Conservation (phyloP, 2,113 vertebrate genomes). For the Rhinichthys klamathensis region DNA sequence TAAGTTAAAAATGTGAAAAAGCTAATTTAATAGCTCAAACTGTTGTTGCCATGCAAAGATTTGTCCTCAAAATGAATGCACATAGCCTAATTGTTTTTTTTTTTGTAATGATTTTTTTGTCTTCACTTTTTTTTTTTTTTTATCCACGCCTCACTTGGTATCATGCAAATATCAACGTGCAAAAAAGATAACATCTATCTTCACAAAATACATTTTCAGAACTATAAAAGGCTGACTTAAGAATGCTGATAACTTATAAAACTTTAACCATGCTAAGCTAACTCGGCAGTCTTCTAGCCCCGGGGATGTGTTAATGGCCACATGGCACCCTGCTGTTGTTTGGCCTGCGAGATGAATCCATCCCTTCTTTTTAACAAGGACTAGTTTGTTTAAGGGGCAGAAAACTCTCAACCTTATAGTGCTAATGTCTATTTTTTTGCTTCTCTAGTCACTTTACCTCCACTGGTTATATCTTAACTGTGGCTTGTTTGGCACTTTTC, state of each 20-base stretch:
- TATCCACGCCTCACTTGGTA: slow-evolving; percentile 78
- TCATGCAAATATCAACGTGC: slow-evolving; percentile 85
- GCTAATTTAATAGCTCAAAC: slow-evolving; percentile 70
- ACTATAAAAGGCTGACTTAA: slow-evolving; percentile 84
- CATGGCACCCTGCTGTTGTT: slow-evolving; percentile 66
- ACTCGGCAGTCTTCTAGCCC: slow-evolving; percentile 70
- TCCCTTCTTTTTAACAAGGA: slow-evolving; percentile 56
- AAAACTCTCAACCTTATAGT: slow-evolving; percentile 66
- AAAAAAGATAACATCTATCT: slow-evolving; percentile 85
- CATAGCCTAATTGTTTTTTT: slow-evolving; percentile 67
- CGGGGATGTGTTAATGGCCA: slow-evolving; percentile 71
- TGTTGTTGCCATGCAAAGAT: slow-evolving; percentile 78
- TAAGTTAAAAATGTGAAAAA: slow-evolving; percentile 68
- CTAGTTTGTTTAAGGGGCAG: slow-evolving; percentile 67
- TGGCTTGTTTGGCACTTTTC: slow-evolving; percentile 85
- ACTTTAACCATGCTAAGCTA: slow-evolving; percentile 75
- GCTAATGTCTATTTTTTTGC: slow-evolving; percentile 59
- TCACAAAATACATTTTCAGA: slow-evolving; percentile 83
- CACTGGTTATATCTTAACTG: slow-evolving; percentile 72
- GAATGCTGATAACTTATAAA: slow-evolving; percentile 80
- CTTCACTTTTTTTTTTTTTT: slow-evolving; percentile 63
- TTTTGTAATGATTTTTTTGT: slow-evolving; percentile 65
- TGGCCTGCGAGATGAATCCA: slow-evolving; percentile 64
- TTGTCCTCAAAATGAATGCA: slow-evolving; percentile 75
- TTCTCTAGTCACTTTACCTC: slow-evolving; percentile 57